A percentile compares a stretch with the other conserved stretches of the same genome.
Conservation (phyloP, 2,888 invertebrate species). For the Sminthurinus aureus region DNA sequence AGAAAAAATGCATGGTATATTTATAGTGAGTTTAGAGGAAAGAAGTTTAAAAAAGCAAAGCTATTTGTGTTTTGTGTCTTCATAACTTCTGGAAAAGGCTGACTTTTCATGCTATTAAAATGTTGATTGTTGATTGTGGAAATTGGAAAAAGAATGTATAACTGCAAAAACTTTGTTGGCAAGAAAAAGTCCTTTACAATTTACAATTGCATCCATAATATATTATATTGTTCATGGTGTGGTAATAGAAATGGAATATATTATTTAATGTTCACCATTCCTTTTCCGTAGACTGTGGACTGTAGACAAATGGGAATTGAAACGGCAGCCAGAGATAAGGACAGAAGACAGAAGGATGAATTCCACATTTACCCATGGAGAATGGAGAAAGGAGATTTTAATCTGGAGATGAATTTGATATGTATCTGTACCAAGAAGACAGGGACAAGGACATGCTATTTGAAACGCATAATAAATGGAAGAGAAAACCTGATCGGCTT, state of each 20-base stretch:
- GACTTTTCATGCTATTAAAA: background rate
- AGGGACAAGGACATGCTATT: no score
- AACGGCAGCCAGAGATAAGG: background rate
- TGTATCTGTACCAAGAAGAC: no score
- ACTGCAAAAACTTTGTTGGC: background rate
- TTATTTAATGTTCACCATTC: background rate
- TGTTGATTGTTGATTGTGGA: background rate
- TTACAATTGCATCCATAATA: no score
- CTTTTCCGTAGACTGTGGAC: background rate
- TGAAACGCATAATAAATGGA: no score
- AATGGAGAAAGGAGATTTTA: background rate
- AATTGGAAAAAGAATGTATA: background rate
- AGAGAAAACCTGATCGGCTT: background rate
- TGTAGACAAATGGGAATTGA: background rate
- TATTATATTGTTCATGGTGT: background rate
- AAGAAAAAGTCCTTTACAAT: background rate
- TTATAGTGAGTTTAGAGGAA: no score
- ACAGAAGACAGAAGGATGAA: slow-evolving; percentile 2
- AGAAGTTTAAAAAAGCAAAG: no score
- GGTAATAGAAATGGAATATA: background rate
- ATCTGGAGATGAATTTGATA: background rate
- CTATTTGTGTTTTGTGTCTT: no score
- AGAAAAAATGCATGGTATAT: no score
- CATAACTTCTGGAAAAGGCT: no score
- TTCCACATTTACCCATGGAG: slow-evolving; percentile 1